phyloP scores from a whole-genome alignment of 2,797 vertebrate species.

The Micromesistius poutassou region DNA sequence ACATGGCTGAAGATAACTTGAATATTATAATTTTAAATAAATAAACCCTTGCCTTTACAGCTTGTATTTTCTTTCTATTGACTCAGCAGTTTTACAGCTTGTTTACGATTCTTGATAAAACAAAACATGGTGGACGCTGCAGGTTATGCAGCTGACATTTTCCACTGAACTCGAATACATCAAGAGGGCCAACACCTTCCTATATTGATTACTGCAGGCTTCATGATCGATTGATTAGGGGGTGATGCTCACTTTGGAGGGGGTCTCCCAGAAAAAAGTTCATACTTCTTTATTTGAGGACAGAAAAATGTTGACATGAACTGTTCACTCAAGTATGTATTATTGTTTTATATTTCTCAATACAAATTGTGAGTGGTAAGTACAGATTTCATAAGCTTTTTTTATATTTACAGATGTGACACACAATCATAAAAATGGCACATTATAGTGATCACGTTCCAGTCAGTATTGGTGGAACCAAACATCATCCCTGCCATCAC shows the following conservation, averaged over 20 bases:
- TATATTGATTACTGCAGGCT: no score
- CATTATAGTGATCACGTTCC: neutral
- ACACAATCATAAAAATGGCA: neutral
- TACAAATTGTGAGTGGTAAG: neutral
- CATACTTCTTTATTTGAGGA: conserved; percentile 75
- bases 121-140: no score
- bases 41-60: no score
- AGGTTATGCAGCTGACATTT: no score
- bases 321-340: no score
- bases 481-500: neutral
- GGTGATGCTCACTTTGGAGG: conserved; percentile 50
- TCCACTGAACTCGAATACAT: no score
- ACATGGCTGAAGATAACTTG: no score
- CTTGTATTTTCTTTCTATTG: neutral
- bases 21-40: no score
- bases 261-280: conserved; percentile 50
- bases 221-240: neutral
- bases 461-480: neutral
- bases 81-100: neutral
- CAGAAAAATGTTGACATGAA: conserved; percentile 73
- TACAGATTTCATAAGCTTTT: neutral
- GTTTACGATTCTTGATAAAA: no score
- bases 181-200: no score
- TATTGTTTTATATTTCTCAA: no score
- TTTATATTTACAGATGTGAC: neutral